These are phyloP conservation scores for Eupelmus urozonus DNA, from an alignment of 2,888 invertebrate species.

Conservation along the genomic window DNA sequence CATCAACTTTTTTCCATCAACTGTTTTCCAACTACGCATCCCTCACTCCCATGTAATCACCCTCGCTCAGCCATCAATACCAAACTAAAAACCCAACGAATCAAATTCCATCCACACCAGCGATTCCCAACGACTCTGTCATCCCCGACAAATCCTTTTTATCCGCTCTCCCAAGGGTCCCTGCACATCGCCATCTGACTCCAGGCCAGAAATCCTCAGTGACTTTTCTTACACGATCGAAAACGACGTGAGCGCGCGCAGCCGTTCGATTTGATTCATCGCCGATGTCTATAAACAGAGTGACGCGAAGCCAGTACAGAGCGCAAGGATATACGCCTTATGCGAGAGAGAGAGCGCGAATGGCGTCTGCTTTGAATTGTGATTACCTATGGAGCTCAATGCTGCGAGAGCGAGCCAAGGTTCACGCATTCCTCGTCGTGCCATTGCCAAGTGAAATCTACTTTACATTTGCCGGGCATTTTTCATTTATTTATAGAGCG, in stretches of 20 bases:
- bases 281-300: slow-evolving; percentile 19
- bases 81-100: too few species aligned
- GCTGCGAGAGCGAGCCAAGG: slow-evolving; percentile 21
- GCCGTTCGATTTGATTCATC: slow-evolving; percentile 33
- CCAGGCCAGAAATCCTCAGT: not conserved
- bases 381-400: slow-evolving; percentile 29
- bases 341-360: not conserved
- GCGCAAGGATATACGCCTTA: slow-evolving; percentile 15
- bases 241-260: slow-evolving; percentile 1
- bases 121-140: slow-evolving; percentile 35
- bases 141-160: slow-evolving; percentile 18
- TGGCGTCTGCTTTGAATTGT: slow-evolving; percentile 44
- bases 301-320: not conserved
- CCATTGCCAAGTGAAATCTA: slow-evolving; percentile 41
- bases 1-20: too few species aligned
- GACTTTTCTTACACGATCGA: slow-evolving; percentile 11
- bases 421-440: slow-evolving; percentile 43
- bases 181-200: not conserved
- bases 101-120: too few species aligned
- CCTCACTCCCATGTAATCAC: too few species aligned
- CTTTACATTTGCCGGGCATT: slow-evolving; percentile 16
- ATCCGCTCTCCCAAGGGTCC: slow-evolving; percentile 10
- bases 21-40: too few species aligned
- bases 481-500: not conserved
- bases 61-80: too few species aligned